These are phyloP conservation scores for Bombus polaris DNA, from an alignment of 1,140 invertebrate species.

Conservation along the genomic window DNA sequence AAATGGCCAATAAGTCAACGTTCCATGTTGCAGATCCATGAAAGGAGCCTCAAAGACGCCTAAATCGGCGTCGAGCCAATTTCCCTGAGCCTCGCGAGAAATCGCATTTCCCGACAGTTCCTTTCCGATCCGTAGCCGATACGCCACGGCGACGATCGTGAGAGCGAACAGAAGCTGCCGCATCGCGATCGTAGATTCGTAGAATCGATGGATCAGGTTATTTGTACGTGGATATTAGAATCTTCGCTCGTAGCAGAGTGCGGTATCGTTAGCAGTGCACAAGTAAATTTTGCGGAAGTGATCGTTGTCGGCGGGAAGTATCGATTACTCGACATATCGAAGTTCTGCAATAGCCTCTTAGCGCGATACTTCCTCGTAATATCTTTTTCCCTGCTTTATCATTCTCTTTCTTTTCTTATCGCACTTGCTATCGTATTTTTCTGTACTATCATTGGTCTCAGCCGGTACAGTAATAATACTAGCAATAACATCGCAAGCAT, in stretches of 20 bases:
- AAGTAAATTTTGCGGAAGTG: neutral
- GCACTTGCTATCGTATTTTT: too few species aligned
- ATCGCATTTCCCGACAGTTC: conserved; percentile 37
- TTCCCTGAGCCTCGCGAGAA: conserved; percentile 15
- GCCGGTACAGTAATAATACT: too few species aligned
- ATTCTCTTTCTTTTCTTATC: too few species aligned
- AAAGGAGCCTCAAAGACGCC: conserved; percentile 41
- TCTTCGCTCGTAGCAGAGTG: neutral
- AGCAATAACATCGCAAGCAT: too few species aligned
- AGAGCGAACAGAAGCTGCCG: conserved; percentile 29
- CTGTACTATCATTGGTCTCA: too few species aligned
- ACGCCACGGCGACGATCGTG: conserved; percentile 16
- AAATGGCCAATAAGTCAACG: conserved; percentile 25
- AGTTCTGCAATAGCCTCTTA: neutral
- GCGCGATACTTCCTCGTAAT: too few species aligned
- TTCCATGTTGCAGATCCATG: conserved; percentile 2
- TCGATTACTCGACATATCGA: neutral
- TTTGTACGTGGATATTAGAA: neutral
- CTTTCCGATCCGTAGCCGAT: conserved; percentile 8
- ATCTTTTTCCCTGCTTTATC: too few species aligned
- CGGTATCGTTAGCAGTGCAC: too few species aligned
- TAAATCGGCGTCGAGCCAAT: conserved; percentile 17
- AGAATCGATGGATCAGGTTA: neutral
- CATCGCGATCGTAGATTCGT: neutral
- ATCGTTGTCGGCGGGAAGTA: too few species aligned